These are phyloP conservation scores for Chalcis sispes DNA, from an alignment of 2,888 invertebrate species.

Conservation along the genomic window DNA sequence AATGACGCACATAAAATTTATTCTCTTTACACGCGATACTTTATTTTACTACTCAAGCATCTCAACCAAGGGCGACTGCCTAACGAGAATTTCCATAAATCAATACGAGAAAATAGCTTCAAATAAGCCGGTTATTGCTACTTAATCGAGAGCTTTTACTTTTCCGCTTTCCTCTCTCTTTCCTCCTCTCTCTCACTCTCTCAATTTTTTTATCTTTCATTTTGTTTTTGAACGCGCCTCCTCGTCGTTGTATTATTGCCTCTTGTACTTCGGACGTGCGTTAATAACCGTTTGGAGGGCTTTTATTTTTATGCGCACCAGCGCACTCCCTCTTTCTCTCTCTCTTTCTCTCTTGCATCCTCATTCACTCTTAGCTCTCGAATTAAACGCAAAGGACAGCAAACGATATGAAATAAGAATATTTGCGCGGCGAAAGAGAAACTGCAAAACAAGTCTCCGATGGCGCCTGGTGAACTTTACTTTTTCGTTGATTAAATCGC, in stretches of 20 bases:
- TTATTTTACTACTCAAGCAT: neutral
- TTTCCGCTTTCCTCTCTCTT: constrained; percentile 9
- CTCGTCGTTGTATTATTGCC: too few species aligned
- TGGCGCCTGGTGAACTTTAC: constrained; percentile 54
- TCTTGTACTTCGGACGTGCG: constrained; percentile 8
- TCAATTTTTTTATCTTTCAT: neutral
- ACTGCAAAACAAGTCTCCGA: constrained; percentile 35
- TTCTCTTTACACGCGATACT: neutral
- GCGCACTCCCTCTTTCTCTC: too few species aligned
- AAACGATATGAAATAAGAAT: constrained; percentile 3
- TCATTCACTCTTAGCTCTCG: too few species aligned
- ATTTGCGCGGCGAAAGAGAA: constrained; percentile 21
- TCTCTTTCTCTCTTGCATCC: too few species aligned
- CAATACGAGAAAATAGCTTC: neutral
- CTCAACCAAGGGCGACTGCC: neutral
- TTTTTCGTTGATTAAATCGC: constrained; percentile 58
- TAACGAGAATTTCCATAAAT: constrained; percentile 26
- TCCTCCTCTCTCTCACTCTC: neutral
- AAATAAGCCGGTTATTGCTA: constrained; percentile 6
- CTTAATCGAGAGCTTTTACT: constrained; percentile 29
- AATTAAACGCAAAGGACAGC: constrained; percentile 44
- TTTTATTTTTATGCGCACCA: constrained; percentile 38
- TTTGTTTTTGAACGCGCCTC: neutral
- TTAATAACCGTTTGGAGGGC: constrained; percentile 27
- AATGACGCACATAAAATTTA: neutral